phyloP scores from a whole-genome alignment of 2,797 vertebrate species.

The Salmo trutta region DNA sequence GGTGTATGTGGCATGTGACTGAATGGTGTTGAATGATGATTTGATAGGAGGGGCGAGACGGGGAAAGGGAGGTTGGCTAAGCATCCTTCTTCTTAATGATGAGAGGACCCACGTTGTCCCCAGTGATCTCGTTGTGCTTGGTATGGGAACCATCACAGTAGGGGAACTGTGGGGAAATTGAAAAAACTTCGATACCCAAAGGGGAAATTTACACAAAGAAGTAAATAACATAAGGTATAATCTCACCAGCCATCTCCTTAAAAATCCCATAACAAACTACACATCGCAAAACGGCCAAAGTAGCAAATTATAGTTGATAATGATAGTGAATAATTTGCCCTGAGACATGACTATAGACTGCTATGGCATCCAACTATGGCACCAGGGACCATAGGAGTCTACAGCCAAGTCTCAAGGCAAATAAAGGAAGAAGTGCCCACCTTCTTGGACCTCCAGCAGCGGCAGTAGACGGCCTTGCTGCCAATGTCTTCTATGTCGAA shows the following conservation, averaged over 20 bases:
- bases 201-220: background rate
- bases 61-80: constrained; percentile 32
- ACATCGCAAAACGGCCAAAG: constrained; percentile 1
- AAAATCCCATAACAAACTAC: background rate
- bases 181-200: constrained; percentile 4
- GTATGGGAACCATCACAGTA: constrained; percentile 78
- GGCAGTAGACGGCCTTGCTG: constrained; percentile 78
- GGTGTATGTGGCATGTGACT: background rate
- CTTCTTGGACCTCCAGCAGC: constrained; percentile 84
- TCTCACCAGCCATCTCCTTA: background rate
- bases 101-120: constrained; percentile 82
- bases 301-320: background rate
- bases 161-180: constrained; percentile 69
- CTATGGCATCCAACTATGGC: background rate
- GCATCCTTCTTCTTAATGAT: constrained; percentile 77
- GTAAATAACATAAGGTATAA: too few species aligned
- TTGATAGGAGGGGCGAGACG: background rate
- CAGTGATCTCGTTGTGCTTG: constrained; percentile 80
- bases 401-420: background rate
- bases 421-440: constrained; percentile 41
- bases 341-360: too few species aligned
- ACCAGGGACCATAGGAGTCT: background rate
- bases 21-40: constrained; percentile 16
- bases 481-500: constrained; percentile 80
- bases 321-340: background rate